Evolutionary conservation across 2,888 invertebrate species (phyloP).

Genomic region (Plutella xylostella): DNA sequence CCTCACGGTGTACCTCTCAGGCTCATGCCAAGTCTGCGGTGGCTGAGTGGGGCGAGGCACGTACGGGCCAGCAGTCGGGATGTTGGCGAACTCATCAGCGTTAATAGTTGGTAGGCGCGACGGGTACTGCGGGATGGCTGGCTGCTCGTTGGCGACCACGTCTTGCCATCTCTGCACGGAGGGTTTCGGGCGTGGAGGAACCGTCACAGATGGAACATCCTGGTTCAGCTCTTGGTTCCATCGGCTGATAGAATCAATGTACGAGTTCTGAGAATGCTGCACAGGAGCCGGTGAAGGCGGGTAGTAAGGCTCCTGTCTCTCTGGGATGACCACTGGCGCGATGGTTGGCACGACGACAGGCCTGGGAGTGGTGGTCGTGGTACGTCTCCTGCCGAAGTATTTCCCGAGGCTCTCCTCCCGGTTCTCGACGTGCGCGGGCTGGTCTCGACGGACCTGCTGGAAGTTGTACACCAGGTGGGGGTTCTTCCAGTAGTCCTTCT

Average conservation of each 20-base stretch:
- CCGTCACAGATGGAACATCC: neutral
- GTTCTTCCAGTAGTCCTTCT: constrained; percentile 11
- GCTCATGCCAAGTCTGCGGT: neutral
- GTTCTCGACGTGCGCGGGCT: constrained; percentile 29
- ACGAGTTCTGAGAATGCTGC: no score
- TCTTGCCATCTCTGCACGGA: neutral
- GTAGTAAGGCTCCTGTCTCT: no score
- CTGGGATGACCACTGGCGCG: neutral
- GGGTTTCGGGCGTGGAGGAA: neutral
- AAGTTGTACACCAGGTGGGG: constrained; percentile 28
- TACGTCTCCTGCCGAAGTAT: constrained; percentile 23
- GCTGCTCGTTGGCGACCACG: neutral
- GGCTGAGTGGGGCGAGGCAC: neutral
- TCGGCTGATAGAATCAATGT: no score
- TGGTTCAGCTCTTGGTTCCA: neutral
- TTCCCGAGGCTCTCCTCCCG: constrained; percentile 31
- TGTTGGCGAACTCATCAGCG: neutral
- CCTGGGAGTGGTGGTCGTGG: neutral
- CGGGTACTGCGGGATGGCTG: neutral
- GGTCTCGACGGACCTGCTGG: constrained; percentile 28
- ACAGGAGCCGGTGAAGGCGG: no score
- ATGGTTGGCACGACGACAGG: neutral
- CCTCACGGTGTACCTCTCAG: neutral
- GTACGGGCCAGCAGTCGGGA: neutral
- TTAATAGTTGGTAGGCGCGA: neutral